Evolutionary conservation across 1,140 invertebrate genomes (phyloP), one percentile per base, ranked within the genome.

Genomic region (Hypothenemus hampei): DNA sequence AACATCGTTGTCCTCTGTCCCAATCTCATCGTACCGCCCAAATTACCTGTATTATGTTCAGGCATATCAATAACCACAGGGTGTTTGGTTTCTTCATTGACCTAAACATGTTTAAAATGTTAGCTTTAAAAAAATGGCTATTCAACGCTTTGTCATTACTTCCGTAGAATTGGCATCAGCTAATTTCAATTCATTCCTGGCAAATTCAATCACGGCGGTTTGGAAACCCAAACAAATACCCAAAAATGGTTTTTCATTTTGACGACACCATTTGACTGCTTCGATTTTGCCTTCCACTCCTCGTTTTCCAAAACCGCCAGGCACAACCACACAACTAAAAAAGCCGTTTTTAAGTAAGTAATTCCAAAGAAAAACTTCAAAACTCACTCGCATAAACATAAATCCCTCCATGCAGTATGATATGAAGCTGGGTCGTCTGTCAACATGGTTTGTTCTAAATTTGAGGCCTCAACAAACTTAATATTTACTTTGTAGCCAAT

Each of bases 61-160:
- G 95, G 94, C 97, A 99, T 99, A 61, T 99, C 95, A 53, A 99
- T 94, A 1, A 99, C 88, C 21, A 98, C 74, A 18, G 89, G 86
- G 69, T 89, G 69, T 18, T 74, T 72, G 15, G 89, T 85, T 3
- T 85, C 71, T 0, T 82, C 77, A 64, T 50, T 57, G 23, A 57
- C 55, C 53, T 56, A 13, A 26, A 11, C 6, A 45, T 22, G 36
- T 1, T 89, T 77, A 20, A 93, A 85, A 16, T 6, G 35, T 37
- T 37, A 37, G 35, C 35, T 10, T 7, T 8, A 37, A 37, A 37
- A 37, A 11, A 29, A n/a, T 26, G 6, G 2, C 10, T 45, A 29
- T 16, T n/a, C 23, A 46, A 5, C 24, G 3, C 5, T 37, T 37
- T 31, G 8, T 31, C 3, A 19, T 22, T 40, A 59, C 58, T 77